Evolutionary conservation across 2,113 vertebrate genomes (phyloP).

Genomic region (Pelodiscus sinensis): DNA sequence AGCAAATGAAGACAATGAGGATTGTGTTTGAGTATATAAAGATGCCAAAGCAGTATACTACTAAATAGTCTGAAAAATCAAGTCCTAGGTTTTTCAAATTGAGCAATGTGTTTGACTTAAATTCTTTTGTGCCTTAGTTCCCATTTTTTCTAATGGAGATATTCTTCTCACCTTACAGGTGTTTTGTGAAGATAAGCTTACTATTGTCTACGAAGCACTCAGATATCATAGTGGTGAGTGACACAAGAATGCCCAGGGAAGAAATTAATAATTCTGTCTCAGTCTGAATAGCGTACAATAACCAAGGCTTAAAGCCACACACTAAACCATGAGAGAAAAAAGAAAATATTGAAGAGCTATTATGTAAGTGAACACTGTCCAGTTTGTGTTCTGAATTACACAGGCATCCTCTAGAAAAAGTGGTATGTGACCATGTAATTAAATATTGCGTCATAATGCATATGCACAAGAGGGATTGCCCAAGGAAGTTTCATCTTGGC

Average conservation of each 20-base stretch:
- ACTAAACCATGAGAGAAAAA: background rate
- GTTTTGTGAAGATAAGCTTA: background rate
- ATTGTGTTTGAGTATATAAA: background rate
- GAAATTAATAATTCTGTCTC: background rate
- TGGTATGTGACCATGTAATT: background rate
- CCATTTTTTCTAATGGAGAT: background rate
- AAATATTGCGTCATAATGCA: rapidly evolving
- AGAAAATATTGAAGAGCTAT: background rate
- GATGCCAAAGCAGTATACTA: background rate
- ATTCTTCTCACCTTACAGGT: background rate
- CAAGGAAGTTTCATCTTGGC: background rate
- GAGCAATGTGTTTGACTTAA: background rate
- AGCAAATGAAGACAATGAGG: background rate
- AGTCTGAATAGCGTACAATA: background rate
- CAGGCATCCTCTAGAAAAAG: background rate
- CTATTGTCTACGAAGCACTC: background rate
- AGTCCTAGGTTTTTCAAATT: background rate
- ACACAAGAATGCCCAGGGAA: background rate
- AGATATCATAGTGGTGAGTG: background rate
- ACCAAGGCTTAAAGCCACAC: background rate
- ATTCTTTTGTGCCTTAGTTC: background rate
- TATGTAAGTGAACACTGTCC: background rate
- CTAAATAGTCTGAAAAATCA: background rate
- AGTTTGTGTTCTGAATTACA: background rate
- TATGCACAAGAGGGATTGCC: background rate